phyloP scores from a whole-genome alignment of 53 echinoderm and acorn worm species.

The Stichopus horrens region DNA sequence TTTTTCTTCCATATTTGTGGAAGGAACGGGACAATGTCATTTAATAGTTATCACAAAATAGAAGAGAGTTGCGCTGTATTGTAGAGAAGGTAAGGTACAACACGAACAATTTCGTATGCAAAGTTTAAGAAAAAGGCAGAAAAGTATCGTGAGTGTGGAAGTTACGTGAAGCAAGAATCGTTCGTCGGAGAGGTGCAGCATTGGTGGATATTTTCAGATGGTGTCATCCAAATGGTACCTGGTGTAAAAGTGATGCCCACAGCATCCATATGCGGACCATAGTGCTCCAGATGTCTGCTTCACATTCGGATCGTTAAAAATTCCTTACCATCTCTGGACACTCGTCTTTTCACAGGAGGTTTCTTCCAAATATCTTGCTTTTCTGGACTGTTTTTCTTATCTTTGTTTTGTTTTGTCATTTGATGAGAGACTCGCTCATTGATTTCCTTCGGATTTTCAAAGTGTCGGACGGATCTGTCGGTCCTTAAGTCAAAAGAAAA shows the following conservation, averaged over 20 bases:
- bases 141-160: background rate
- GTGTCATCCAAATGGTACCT: background rate
- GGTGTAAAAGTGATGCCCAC: background rate
- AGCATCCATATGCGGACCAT: background rate
- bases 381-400: background rate
- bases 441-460: background rate
- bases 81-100: conserved; percentile 19
- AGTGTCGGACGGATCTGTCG: background rate
- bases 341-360: background rate
- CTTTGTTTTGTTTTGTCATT: background rate
- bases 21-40: background rate
- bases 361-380: background rate
- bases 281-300: background rate
- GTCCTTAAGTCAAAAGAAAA: background rate
- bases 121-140: background rate
- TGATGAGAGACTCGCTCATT: background rate
- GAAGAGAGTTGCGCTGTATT: background rate
- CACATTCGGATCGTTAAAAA: background rate
- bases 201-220: background rate
- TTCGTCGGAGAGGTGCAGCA: background rate
- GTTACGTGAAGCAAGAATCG: background rate
- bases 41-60: background rate
- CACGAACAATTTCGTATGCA: background rate
- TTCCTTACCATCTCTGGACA: background rate
- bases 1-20: background rate